Conservation (phyloP, 2,888 invertebrate genomes). For the Rhodophaea formosa region DNA sequence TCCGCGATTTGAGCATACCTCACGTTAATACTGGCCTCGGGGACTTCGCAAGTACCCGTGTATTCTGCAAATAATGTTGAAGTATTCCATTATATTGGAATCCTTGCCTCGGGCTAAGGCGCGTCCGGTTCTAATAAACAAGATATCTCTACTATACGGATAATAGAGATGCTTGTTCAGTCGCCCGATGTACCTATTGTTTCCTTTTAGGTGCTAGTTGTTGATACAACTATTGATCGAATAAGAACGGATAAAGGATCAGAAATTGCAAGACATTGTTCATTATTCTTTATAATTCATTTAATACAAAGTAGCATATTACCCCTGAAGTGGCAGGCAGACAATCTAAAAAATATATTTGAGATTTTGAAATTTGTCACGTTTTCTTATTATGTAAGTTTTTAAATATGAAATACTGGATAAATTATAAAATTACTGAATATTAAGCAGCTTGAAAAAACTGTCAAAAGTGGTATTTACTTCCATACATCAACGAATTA, state of each 20-base stretch:
- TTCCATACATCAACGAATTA: too few relatives aligned
- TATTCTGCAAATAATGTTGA: slow-evolving; percentile 76
- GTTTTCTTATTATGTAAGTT: too few relatives aligned
- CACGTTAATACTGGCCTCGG: slow-evolving; percentile 67
- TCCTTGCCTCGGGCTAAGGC: slow-evolving; percentile 69
- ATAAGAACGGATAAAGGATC: not conserved
- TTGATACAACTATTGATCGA: not conserved
- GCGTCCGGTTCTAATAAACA: slow-evolving; percentile 75
- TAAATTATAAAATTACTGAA: too few relatives aligned
- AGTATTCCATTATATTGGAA: slow-evolving; percentile 79
- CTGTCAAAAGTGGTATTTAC: too few relatives aligned
- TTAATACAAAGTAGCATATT: too few relatives aligned
- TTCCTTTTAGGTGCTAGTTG: slow-evolving; percentile 38
- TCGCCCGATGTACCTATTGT: slow-evolving; percentile 40
- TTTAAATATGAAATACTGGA: too few relatives aligned
- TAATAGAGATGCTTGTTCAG: slow-evolving; percentile 57
- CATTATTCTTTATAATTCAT: too few relatives aligned
- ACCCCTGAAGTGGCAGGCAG: too few relatives aligned
- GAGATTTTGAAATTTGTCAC: too few relatives aligned
- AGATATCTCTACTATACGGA: slow-evolving; percentile 61
- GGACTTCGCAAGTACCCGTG: slow-evolving; percentile 68
- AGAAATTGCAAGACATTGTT: too few relatives aligned
- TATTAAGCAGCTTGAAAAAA: too few relatives aligned
- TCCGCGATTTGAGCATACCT: slow-evolving; percentile 54
- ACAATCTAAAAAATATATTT: too few relatives aligned